Base-by-base conservation (phyloP, 2,113 vertebrate species). In the Macquaria ambigua region DNA sequence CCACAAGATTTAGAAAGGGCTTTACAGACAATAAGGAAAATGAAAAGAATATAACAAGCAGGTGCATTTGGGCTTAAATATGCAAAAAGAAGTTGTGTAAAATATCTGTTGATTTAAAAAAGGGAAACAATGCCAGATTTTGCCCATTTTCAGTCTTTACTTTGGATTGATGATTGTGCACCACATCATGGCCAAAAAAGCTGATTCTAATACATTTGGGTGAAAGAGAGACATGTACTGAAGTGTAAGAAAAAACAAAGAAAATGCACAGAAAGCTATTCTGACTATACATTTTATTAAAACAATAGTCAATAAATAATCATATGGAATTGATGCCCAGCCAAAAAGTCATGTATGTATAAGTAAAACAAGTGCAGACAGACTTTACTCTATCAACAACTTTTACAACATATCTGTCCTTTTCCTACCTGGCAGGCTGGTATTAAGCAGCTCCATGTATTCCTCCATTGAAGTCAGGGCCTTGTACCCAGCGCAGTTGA, bases 401-500 rank as follows among this genome's bases (percentile, higher is more conserved):
- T 70, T 79, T 76, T 64, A 25, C 15, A 9, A 34, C 23, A 18
- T 8, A 61, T 52, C 12, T 55, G 41, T 52, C 12, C 10, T 7
- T 62, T 46, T 80, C 85, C 18, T 52, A 99, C 98, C 98, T 90
- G 97, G 97, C 64, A 98, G 94, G 71, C 96, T 97, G 92, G 21
- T 94, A 77, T 95, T 96, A n/a, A 99, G 93, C 56, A 99, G 94
- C 69, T 97, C 97, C 84, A 97, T 82, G 88, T 99, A 99, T 89
- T 97, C 96, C 25, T 99, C 98, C 91, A 99, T 63, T 0, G 98
- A 97, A 37, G 95, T 97, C 92, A 99, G 94, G n/a, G 96, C 93
- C 89, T 94, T 97, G 96, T 98, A 99, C 67, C 98, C 98, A 0
- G 98, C 97, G 0, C 97, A 98, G 96, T 97, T 97, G 92, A 99